Percentiles rank a stretch among this genome's conserved stretches.
Conservation (phyloP, 2,113 vertebrate genomes). For the Nycticebus coucang region DNA sequence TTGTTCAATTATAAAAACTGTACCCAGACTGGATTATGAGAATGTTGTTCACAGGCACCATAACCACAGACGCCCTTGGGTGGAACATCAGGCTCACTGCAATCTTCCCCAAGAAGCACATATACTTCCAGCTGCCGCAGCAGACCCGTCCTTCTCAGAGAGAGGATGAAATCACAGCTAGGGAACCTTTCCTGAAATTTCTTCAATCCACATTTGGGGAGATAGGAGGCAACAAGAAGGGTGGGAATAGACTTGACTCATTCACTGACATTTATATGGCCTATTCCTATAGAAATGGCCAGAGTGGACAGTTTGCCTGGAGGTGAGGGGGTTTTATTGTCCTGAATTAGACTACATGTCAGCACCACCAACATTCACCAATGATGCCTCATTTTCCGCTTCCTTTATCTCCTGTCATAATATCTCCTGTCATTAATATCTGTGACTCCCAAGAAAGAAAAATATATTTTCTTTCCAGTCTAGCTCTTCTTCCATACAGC, state of each 20-base stretch:
- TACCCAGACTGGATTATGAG: slow-evolving; percentile 56
- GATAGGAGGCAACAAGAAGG: background rate
- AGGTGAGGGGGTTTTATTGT: background rate
- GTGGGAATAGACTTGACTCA: slow-evolving; percentile 7
- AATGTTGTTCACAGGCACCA: slow-evolving; percentile 50
- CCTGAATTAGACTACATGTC: background rate
- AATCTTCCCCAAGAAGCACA: slow-evolving; percentile 69
- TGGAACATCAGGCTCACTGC: slow-evolving; percentile 64
- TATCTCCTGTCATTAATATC: background rate
- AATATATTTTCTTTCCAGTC: background rate
- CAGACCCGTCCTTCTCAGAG: slow-evolving; percentile 59
- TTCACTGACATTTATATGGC: background rate
- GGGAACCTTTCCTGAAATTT: slow-evolving; percentile 51
- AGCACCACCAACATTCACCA: background rate
- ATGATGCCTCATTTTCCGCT: background rate
- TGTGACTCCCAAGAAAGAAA: background rate
- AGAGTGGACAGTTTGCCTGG: background rate
- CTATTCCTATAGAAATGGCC: background rate
- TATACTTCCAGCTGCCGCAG: slow-evolving; percentile 65
- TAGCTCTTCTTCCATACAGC: slow-evolving; percentile 13
- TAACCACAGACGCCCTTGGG: slow-evolving; percentile 34
- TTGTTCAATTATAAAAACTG: slow-evolving; percentile 72
- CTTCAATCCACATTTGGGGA: slow-evolving; percentile 54
- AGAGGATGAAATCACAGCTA: slow-evolving; percentile 30
- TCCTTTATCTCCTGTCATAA: slow-evolving; percentile 5